These are phyloP conservation scores for Alectura lathami DNA, from an alignment of 2,113 vertebrate species.

Conservation along the genomic window DNA sequence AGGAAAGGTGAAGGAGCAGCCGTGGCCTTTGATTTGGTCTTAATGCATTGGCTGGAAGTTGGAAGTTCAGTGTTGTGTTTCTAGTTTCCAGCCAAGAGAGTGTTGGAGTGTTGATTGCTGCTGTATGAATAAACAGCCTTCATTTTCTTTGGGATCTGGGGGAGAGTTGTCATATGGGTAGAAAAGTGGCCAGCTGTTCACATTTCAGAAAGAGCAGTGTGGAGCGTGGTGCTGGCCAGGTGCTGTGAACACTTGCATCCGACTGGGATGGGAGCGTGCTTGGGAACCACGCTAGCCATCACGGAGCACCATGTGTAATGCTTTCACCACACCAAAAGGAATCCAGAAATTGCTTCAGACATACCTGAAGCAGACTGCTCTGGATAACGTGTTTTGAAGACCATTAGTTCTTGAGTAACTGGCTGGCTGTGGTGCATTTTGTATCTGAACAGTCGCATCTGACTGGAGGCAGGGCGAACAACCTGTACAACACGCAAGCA, in stretches of 20 bases:
- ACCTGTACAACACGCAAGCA: background rate
- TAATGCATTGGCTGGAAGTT: background rate
- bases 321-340: background rate
- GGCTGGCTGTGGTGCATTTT: background rate
- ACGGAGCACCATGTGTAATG: background rate
- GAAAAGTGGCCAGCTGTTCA: background rate
- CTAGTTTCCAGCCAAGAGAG: background rate
- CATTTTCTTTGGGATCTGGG: background rate
- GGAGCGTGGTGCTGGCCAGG: background rate
- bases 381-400: background rate
- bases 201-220: accelerated
- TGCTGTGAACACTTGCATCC: background rate
- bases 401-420: background rate
- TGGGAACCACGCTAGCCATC: background rate
- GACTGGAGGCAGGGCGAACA: background rate
- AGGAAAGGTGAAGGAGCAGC: background rate
- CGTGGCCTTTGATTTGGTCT: background rate
- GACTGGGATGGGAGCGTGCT: background rate
- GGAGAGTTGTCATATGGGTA: background rate
- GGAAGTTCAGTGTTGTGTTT: background rate
- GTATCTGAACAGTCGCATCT: background rate
- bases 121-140: background rate
- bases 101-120: background rate
- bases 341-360: background rate
- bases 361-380: background rate